phyloP scores from a whole-genome alignment of 2,888 invertebrate species.

The Tipula vernalis region DNA sequence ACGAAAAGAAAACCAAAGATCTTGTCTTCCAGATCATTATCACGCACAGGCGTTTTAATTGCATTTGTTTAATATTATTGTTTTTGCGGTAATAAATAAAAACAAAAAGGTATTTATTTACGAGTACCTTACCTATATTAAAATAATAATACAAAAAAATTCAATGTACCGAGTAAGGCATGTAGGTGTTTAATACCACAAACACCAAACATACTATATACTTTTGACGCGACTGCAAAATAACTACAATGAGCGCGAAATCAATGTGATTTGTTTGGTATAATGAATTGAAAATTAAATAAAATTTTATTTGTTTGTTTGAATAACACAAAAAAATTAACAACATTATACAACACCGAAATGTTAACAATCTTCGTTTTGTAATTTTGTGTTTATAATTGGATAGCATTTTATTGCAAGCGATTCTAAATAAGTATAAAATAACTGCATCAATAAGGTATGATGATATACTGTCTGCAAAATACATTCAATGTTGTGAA shows the following conservation, averaged over 20 bases:
- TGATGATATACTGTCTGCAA: too few relatives aligned
- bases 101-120: background rate
- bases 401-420: background rate
- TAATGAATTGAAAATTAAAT: background rate
- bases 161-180: background rate
- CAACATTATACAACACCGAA: background rate
- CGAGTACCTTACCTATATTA: background rate
- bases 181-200: background rate
- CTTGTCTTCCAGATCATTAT: background rate
- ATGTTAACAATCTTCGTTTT: background rate
- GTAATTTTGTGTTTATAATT: background rate
- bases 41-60: slow-evolving; percentile 4
- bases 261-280: background rate
- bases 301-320: background rate
- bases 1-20: background rate
- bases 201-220: background rate
- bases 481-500: too few relatives aligned
- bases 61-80: background rate
- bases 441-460: background rate
- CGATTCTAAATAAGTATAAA: background rate
- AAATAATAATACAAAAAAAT: background rate
- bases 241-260: background rate
- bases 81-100: background rate
- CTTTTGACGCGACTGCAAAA: background rate
- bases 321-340: background rate